Evolutionary conservation across 2,888 invertebrate genomes (phyloP).

Genomic region (Dilophus febrilis): DNA sequence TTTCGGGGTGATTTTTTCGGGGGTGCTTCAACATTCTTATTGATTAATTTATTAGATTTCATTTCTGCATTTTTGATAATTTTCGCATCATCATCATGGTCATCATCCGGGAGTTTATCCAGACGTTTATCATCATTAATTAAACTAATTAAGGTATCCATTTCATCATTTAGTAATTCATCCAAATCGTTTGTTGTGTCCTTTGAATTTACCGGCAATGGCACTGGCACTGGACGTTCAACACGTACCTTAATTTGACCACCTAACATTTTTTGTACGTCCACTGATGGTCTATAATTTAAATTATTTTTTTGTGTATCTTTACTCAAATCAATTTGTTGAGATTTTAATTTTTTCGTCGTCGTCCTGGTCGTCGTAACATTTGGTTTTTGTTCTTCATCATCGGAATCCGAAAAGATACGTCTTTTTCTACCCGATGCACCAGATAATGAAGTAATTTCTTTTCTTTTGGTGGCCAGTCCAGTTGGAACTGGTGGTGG

Average conservation of each 20-base stretch:
- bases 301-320: slow-evolving; percentile 18
- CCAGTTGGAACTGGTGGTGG: neutral
- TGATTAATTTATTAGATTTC: no score
- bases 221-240: no score
- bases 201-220: no score
- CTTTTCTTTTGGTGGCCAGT: no score
- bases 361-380: slow-evolving; percentile 12
- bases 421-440: slow-evolving; percentile 16
- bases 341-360: slow-evolving; percentile 15
- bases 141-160: neutral
- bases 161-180: no score
- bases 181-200: no score
- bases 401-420: slow-evolving; percentile 26
- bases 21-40: no score
- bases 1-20: no score
- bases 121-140: neutral
- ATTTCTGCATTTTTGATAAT: no score
- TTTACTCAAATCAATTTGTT: slow-evolving; percentile 19
- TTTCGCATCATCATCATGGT: no score
- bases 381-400: slow-evolving; percentile 30
- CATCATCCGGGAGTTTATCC: no score
- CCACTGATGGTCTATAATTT: no score
- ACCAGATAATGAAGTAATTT: neutral
- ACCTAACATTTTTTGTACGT: slow-evolving; percentile 40
- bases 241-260: slow-evolving; percentile 40